A percentile compares a stretch with the other conserved stretches of the same genome.
Evolutionary conservation across 2,888 invertebrate species (phyloP).

Genomic region (Cantharis flavilabris): DNA sequence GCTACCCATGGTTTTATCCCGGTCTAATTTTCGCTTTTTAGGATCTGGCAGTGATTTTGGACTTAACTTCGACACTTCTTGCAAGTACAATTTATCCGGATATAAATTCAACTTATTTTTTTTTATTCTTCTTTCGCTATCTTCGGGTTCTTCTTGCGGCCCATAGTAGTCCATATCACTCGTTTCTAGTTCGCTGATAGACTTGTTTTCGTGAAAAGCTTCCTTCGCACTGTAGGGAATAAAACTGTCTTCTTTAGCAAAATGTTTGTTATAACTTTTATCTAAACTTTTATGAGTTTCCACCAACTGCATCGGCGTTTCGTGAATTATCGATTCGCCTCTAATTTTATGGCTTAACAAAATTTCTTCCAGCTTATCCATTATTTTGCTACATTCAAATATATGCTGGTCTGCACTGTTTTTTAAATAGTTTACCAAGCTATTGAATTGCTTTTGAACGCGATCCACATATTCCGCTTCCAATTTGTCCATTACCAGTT

Average conservation of each 20-base stretch:
- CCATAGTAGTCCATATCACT: background rate
- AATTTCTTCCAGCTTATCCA: constrained; percentile 40
- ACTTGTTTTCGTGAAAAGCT: background rate
- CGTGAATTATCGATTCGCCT: constrained; percentile 40
- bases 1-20: constrained; percentile 41
- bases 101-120: background rate
- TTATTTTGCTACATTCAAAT: constrained; percentile 31
- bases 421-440: constrained; percentile 36
- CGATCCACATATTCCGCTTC: constrained; percentile 30
- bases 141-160: background rate
- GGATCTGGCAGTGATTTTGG: background rate
- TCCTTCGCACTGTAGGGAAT: background rate
- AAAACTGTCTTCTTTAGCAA: background rate
- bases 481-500: constrained; percentile 32
- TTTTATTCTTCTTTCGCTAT: background rate
- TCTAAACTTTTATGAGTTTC: background rate
- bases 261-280: background rate
- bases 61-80: constrained; percentile 6
- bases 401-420: constrained; percentile 35
- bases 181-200: background rate
- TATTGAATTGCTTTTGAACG: constrained; percentile 37
- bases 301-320: background rate
- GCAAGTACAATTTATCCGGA: constrained; percentile 12
- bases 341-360: constrained; percentile 44
- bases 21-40: background rate